A percentile compares a stretch with the other conserved stretches of the same genome.
These are phyloP conservation scores for Ispidina picta DNA, from an alignment of 2,797 vertebrate genomes.

Conservation along the genomic window DNA sequence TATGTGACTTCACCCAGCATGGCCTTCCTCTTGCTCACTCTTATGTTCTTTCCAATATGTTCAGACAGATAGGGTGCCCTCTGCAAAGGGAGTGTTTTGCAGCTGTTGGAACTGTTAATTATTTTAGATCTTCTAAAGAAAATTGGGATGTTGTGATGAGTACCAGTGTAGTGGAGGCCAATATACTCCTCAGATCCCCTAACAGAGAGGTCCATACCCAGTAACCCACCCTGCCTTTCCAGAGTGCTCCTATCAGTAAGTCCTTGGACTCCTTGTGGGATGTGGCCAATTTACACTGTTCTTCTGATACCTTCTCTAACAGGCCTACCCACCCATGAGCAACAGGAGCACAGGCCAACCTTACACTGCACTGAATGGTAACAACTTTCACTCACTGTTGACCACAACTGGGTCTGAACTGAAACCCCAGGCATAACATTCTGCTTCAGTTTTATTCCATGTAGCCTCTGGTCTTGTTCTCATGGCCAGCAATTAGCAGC, in stretches of 20 bases:
- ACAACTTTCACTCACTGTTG: neutral
- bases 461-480: neutral
- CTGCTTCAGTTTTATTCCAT: neutral
- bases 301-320: neutral
- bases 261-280: neutral
- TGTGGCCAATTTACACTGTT: neutral
- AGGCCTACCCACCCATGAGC: accelerated
- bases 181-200: neutral
- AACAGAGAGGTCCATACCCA: neutral
- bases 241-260: neutral
- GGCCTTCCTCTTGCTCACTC: neutral
- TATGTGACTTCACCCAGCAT: neutral
- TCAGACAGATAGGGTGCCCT: neutral
- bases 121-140: neutral
- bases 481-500: neutral
- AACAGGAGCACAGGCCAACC: neutral
- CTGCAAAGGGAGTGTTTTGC: neutral
- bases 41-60: neutral
- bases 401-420: neutral
- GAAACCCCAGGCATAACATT: neutral
- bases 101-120: neutral
- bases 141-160: neutral
- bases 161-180: neutral
- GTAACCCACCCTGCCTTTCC: neutral
- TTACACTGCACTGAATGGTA: neutral